Conservation (phyloP, 2,797 vertebrate genomes). For the Sternotherus odoratus region DNA sequence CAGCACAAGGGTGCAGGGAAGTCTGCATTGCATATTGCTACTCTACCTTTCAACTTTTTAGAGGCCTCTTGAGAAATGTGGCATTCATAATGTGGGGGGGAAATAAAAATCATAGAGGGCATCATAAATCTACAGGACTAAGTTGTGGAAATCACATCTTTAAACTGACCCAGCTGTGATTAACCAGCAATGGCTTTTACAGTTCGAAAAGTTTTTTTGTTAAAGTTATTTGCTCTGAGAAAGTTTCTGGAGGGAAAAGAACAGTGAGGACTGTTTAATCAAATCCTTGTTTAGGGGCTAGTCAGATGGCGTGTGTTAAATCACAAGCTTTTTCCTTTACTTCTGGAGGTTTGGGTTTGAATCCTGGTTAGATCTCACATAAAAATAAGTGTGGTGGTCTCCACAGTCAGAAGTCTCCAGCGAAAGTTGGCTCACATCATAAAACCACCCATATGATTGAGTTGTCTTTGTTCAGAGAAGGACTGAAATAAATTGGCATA, state of each 20-base stretch:
- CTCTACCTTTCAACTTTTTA: constrained; percentile 76
- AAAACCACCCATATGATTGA: constrained; percentile 34
- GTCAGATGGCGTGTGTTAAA: constrained; percentile 19
- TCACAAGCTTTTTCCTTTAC: constrained; percentile 8
- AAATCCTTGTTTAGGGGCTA: constrained; percentile 37
- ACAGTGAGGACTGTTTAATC: constrained; percentile 21
- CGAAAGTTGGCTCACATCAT: accelerated
- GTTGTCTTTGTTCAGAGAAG: background rate
- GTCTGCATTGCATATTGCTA: constrained; percentile 71
- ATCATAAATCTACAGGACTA: constrained; percentile 72
- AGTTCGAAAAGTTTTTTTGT: constrained; percentile 58
- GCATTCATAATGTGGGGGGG: constrained; percentile 66
- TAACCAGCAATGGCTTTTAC: constrained; percentile 69
- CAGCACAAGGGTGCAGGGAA: constrained; percentile 68
- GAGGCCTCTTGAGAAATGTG: constrained; percentile 69
- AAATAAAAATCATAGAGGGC: constrained; percentile 75
- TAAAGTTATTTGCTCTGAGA: constrained; percentile 49
- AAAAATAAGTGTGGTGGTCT: background rate
- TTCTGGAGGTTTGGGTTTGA: constrained; percentile 33
- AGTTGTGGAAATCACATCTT: constrained; percentile 75
- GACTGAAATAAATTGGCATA: background rate
- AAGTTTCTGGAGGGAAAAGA: constrained; percentile 25
- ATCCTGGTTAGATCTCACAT: constrained; percentile 18
- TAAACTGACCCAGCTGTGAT: constrained; percentile 69
- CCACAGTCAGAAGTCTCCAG: background rate